Evolutionary conservation across 2,888 invertebrate species (phyloP).

Genomic region (Apocheima hispidaria): DNA sequence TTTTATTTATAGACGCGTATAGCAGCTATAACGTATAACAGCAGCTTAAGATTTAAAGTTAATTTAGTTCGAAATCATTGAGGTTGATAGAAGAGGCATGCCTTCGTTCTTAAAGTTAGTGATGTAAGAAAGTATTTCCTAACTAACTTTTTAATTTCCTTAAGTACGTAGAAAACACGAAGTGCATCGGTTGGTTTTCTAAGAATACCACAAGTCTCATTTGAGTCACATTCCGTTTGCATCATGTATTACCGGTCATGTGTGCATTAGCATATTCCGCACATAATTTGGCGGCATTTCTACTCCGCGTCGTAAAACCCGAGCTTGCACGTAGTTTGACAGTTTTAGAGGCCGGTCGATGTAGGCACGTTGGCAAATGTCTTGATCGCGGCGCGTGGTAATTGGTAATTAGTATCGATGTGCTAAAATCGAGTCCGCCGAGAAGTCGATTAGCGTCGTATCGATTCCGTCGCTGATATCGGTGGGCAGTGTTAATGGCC

Average conservation of each 20-base stretch:
- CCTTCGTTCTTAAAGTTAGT: neutral
- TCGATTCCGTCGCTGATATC: constrained; percentile 69
- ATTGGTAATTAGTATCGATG: constrained; percentile 78
- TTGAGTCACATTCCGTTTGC: constrained; percentile 36
- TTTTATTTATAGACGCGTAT: constrained; percentile 35
- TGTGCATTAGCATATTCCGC: constrained; percentile 35
- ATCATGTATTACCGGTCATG: constrained; percentile 39
- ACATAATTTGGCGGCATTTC: constrained; percentile 38
- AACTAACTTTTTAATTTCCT: constrained; percentile 7
- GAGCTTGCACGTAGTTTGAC: constrained; percentile 39
- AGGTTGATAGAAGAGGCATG: too few relatives aligned
- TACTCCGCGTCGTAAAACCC: constrained; percentile 38
- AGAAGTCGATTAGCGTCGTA: constrained; percentile 70
- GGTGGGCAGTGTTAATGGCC: constrained; percentile 77
- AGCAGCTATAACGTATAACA: too few relatives aligned
- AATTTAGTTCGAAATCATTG: neutral
- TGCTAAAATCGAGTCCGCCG: constrained; percentile 76
- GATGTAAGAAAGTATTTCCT: neutral
- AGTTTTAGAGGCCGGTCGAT: constrained; percentile 42
- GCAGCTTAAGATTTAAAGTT: neutral
- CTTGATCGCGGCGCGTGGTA: constrained; percentile 64
- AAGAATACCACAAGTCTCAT: constrained; percentile 35
- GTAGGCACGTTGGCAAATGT: constrained; percentile 52
- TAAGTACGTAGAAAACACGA: constrained; percentile 23
- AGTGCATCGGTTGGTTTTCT: constrained; percentile 30